These are phyloP conservation scores for Pristiophorus japonicus DNA, from an alignment of 2,113 vertebrate genomes.

Conservation along the genomic window DNA sequence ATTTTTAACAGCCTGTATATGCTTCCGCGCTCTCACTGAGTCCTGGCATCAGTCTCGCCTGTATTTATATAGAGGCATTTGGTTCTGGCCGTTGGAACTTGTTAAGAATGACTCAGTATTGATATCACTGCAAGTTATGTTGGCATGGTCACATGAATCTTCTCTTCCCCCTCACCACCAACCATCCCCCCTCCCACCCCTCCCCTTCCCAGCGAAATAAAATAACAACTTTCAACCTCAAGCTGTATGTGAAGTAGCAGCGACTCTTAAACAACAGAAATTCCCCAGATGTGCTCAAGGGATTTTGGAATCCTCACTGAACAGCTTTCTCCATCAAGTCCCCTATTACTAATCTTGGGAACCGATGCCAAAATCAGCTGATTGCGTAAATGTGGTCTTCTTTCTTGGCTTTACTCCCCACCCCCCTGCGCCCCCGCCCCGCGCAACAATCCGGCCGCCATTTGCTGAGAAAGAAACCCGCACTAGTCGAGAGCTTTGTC, in stretches of 20 bases:
- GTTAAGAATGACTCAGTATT: conserved; percentile 12
- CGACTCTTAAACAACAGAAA: not conserved
- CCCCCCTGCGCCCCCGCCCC: not conserved
- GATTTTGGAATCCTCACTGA: not conserved
- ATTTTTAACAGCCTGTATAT: not conserved
- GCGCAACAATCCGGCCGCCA: not conserved
- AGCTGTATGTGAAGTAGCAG: not conserved
- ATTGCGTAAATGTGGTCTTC: too few relatives aligned
- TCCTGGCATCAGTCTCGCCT: not conserved
- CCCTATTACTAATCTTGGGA: not conserved
- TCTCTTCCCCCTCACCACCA: not conserved
- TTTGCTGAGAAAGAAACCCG: not conserved
- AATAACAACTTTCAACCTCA: not conserved
- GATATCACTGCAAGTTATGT: conserved; percentile 2
- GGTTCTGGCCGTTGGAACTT: not conserved
- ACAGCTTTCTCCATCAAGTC: not conserved
- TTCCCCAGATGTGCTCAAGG: not conserved
- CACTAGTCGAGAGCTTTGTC: not conserved
- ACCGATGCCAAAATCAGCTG: not conserved
- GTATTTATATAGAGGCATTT: not conserved
- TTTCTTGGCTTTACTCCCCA: not conserved
- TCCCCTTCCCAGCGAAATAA: not conserved
- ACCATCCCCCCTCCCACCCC: too few relatives aligned
- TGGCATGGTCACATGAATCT: not conserved
- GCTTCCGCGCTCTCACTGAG: not conserved